Evolutionary conservation across 2,797 vertebrate species (phyloP).

Genomic region (Myripristis murdjan): DNA sequence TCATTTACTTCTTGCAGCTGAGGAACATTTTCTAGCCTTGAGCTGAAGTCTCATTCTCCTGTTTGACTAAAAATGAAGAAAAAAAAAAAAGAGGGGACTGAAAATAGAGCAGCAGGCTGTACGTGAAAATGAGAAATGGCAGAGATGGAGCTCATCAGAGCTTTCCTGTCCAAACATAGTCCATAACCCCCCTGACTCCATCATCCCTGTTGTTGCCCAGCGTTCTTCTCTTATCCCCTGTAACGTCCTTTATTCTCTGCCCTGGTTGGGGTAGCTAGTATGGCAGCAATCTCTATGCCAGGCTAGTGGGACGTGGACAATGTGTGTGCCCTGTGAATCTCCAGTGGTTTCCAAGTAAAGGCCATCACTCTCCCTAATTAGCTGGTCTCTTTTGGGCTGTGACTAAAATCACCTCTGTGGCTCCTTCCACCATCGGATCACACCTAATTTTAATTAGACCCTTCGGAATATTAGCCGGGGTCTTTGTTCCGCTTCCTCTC

Average conservation of each 20-base stretch:
- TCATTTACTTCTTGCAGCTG: background rate
- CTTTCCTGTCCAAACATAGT: constrained; percentile 47
- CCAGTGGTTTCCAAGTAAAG: constrained; percentile 90
- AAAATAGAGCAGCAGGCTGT: constrained; percentile 42
- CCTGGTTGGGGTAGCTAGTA: constrained; percentile 61
- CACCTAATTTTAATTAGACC: constrained; percentile 97
- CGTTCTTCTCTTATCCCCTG: constrained; percentile 41
- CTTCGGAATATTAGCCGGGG: constrained; percentile 92
- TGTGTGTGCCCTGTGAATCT: constrained; percentile 79
- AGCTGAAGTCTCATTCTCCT: constrained; percentile 12
- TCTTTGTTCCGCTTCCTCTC: constrained; percentile 91
- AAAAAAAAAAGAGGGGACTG: constrained; percentile 18
- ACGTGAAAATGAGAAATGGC: constrained; percentile 43
- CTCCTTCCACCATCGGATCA: constrained; percentile 87
- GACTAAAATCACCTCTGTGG: constrained; percentile 93
- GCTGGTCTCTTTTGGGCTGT: constrained; percentile 89
- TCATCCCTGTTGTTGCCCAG: constrained; percentile 33
- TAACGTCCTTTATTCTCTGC: constrained; percentile 55
- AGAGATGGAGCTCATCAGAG: constrained; percentile 23
- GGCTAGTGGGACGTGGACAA: constrained; percentile 84
- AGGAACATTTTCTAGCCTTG: constrained; percentile 10
- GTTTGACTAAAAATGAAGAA: constrained; percentile 11
- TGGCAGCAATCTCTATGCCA: constrained; percentile 73
- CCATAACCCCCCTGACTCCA: constrained; percentile 10
- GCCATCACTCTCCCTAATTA: constrained; percentile 97